Base-by-base conservation (phyloP, 1,140 invertebrate genomes). In the Acromyrmex heyeri region DNA sequence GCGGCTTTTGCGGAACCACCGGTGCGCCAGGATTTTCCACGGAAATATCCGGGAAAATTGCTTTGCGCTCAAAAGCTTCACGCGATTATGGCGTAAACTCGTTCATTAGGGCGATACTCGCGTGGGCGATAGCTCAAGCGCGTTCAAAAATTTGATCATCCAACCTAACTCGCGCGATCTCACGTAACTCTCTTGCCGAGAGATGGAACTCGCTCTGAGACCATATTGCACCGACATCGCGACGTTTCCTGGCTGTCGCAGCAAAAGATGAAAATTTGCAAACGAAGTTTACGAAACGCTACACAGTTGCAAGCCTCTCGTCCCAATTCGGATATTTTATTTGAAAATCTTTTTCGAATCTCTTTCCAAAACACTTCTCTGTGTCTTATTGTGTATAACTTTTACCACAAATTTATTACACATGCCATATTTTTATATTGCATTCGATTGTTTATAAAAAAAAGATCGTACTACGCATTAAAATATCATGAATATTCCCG, bases 51-150 rank as follows among this genome's bases (percentile, higher is more conserved):
- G 55, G n/a, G 69, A 14, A 83, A 83, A 83, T 83, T 83, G 79
- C 79, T 83, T 75, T 61, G 55, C 79, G 79, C 72, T 83, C 79
- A 83, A 83, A 75, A 83, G 79, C 79, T 83, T 83, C 38, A 83
- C 79, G 69, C 69, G 69, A 83, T 83, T 83, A 83, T 44, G 79
- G 12, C 38, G 38, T 83, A 83, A 83, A 83, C 79, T 83, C 79
- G 38, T 83, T 83, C 79, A 83, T 83, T 83, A 62, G 55, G 24
- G 57, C 44, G 69, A 83, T 83, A 83, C 44, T 83, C 79, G 55
- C 24, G 38, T 10, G 79, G 70, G 67, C 38, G 79, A 83, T 57
- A 50, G 59, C 62, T 44, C 55, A 57, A 24, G 69, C 69, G 24
- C 79, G 69, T 50, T 64, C 69, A 83, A 83, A 83, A 83, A 83